Evolutionary conservation across 2,797 vertebrate species (phyloP).

Genomic region (Leptodactylus fallax): DNA sequence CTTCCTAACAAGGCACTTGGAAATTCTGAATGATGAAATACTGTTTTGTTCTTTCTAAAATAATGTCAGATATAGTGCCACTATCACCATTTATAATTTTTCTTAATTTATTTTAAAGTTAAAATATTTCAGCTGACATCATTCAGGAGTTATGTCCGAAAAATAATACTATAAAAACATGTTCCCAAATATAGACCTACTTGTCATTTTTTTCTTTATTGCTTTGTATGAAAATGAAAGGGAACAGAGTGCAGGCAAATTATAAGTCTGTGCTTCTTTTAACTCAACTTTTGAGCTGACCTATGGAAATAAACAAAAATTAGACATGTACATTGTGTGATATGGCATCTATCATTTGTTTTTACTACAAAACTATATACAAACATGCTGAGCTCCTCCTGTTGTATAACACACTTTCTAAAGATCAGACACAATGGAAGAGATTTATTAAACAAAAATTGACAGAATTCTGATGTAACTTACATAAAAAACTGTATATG

Average conservation of each 20-base stretch:
- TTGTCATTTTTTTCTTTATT: neutral
- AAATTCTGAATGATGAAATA: no score
- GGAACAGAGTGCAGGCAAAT: neutral
- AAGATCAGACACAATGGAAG: no score
- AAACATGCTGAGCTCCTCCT: no score
- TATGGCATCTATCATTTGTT: no score
- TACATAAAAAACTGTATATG: no score
- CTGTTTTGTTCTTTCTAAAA: neutral
- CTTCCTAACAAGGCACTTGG: no score
- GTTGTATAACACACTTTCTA: no score
- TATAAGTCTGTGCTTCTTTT: neutral
- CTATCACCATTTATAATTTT: neutral
- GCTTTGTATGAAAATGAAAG: neutral
- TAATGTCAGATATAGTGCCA: neutral
- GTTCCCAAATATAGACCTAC: neutral
- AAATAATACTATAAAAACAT: neutral
- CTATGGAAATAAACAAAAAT: no score
- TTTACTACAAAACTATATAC: no score
- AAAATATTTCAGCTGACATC: conserved; percentile 16
- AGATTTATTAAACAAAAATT: no score
- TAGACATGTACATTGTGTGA: no score
- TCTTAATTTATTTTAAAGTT: neutral
- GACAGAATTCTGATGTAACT: no score
- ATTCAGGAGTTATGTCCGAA: conserved; percentile 8
- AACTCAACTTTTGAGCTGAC: neutral